Percentiles rank a stretch among this genome's conserved stretches.
Evolutionary conservation across 2,888 invertebrate species (phyloP).

Genomic region (Pollenia amentaria): DNA sequence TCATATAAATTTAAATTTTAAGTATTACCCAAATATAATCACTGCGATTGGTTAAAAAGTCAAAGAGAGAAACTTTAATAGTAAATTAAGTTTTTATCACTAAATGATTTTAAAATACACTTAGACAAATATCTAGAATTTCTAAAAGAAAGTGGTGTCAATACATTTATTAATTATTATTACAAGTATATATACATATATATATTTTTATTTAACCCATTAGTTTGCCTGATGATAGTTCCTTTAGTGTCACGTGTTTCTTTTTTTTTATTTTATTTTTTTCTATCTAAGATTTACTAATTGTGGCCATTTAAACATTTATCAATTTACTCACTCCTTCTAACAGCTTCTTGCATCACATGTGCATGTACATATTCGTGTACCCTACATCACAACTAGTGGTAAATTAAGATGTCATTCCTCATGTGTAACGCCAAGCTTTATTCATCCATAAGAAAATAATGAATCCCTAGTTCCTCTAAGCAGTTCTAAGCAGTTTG

Average conservation of each 20-base stretch:
- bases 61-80: constrained; percentile 44
- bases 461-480: too few species aligned
- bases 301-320: neutral
- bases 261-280: neutral
- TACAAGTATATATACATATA: neutral
- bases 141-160: neutral
- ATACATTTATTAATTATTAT: neutral
- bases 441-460: too few species aligned
- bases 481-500: too few species aligned
- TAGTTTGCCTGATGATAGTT: too few species aligned
- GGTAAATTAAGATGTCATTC: too few species aligned
- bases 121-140: constrained; percentile 27
- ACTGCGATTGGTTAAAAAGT: neutral
- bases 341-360: neutral
- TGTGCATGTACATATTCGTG: too few species aligned
- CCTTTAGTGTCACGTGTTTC: too few species aligned
- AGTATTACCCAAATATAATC: constrained; percentile 41
- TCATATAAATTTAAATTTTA: constrained; percentile 46
- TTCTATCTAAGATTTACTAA: neutral
- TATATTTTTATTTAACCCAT: neutral
- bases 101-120: constrained; percentile 36
- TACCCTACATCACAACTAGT: too few species aligned
- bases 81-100: constrained; percentile 66
- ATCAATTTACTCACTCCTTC: too few species aligned
- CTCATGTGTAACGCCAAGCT: too few species aligned